These are phyloP conservation scores for Labeo calbasu DNA, from an alignment of 2,797 vertebrate species.

Conservation along the genomic window DNA sequence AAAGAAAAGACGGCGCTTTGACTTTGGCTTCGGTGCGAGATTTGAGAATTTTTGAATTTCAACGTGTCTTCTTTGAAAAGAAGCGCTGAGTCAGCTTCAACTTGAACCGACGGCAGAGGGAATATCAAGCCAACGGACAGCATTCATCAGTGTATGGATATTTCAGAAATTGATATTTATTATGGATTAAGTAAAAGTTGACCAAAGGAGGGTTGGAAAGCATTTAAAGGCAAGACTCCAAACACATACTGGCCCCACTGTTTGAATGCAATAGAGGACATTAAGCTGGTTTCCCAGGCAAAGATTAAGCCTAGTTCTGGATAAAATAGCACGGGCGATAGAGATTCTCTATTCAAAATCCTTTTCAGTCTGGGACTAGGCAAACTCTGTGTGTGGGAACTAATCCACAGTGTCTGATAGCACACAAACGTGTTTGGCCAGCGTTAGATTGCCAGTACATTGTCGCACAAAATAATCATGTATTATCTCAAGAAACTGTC, in stretches of 20 bases:
- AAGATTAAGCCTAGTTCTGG: conserved; percentile 47
- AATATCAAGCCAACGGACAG: conserved; percentile 1
- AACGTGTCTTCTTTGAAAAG: conserved; percentile 51
- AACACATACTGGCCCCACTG: conserved; percentile 27
- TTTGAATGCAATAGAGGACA: conserved; percentile 37
- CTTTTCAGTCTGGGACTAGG: not conserved
- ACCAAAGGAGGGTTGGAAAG: conserved; percentile 1
- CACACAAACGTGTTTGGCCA: not conserved
- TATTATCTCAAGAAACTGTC: not conserved
- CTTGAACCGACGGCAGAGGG: not conserved
- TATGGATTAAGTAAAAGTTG: conserved; percentile 17
- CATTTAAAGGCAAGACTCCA: conserved; percentile 24
- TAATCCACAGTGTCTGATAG: conserved; percentile 23
- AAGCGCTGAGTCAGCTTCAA: conserved; percentile 56
- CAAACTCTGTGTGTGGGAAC: conserved; percentile 39
- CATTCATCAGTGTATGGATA: conserved; percentile 24
- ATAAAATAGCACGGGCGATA: conserved; percentile 26
- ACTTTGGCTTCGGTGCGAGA: conserved; percentile 50
- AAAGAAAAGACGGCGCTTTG: conserved; percentile 52
- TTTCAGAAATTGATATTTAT: conserved; percentile 35
- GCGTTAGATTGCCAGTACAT: not conserved
- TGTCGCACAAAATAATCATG: conserved; percentile 4
- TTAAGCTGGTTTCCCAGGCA: conserved; percentile 43
- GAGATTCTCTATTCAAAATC: conserved; percentile 39
- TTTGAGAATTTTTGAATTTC: conserved; percentile 49